phyloP scores from a whole-genome alignment of 2,113 vertebrate species.

The Sceloporus undulatus region DNA sequence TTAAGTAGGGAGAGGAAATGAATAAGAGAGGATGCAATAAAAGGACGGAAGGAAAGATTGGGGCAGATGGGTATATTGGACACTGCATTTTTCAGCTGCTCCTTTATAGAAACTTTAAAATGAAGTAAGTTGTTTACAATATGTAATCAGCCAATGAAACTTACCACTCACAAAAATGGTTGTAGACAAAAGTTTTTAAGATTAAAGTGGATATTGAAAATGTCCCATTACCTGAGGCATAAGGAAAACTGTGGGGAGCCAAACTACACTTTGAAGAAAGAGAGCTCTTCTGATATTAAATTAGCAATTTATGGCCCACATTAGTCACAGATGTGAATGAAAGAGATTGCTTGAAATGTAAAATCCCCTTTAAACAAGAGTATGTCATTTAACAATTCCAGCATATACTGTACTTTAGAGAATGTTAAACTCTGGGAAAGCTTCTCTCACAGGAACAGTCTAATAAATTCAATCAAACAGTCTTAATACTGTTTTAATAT shows the following conservation, averaged over 20 bases:
- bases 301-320: conserved; percentile 21
- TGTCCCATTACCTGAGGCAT: neutral
- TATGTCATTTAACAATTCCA: neutral
- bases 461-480: conserved; percentile 33
- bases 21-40: neutral
- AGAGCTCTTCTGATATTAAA: conserved; percentile 30
- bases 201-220: conserved; percentile 11
- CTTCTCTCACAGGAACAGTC: neutral
- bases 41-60: neutral
- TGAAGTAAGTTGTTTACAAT: neutral
- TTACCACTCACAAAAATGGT: neutral
- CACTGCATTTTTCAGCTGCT: neutral
- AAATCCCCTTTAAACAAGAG: conserved; percentile 12
- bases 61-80: neutral
- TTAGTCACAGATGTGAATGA: neutral
- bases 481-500: conserved; percentile 30
- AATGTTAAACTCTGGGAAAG: conserved; percentile 8
- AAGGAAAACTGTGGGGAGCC: conserved; percentile 29
- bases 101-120: neutral
- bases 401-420: neutral
- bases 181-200: neutral
- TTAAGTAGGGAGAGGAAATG: conserved; percentile 3
- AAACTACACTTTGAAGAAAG: conserved; percentile 4
- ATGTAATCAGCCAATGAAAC: neutral
- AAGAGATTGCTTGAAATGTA: neutral